Base-by-base conservation (phyloP, 92 coral and sea anemone genomes). In the Palythoa grandiflora region DNA sequence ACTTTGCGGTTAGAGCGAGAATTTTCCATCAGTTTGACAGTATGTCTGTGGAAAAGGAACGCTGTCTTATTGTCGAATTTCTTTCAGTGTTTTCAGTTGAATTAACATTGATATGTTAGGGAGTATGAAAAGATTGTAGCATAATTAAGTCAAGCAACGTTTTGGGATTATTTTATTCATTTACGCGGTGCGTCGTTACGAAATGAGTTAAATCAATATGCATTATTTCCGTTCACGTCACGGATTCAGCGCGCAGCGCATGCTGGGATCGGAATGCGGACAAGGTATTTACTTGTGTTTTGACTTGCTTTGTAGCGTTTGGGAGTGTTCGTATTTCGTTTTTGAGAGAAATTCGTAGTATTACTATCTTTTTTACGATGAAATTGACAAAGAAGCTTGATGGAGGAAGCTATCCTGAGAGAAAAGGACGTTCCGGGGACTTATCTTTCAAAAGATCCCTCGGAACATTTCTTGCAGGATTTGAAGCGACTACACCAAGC, bases 391-490 rank as follows among this genome's bases (percentile, higher is more conserved):
- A 79, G 55, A 79, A 71, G 60, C 11, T 53, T 44, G 65, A 87
- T 78, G 90, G 88, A 74, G 77, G 90, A 83, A 71, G 83, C 85
- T 77, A 17, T 84, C 84, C 61, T 89, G 87, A 78, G 77, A 38
- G 92, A 89, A 70, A 79, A 84, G 35, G 92, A 89, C 71, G 86
- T 89, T 63, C 86, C 92, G 51, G 92, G 87, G 35, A 86, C 86
- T 38, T 85, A 89, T 85, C 79, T 89, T 40, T 54, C 92, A 39
- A 73, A 72, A n/a, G 89, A 89, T 38, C 89, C 89, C 68, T 28
- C 28, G 28, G 28, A 28, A 28, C 28, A 28, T 28, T 28, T 28
- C 28, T 28, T 28, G 28, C 28, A 28, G 28, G 28, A 28, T 28
- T 28, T 28, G 28, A 28, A 28, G 28, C 28, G 28, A 68, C 71